Evolutionary conservation across 2,113 vertebrate species (phyloP).

Genomic region (Hyla sarda): DNA sequence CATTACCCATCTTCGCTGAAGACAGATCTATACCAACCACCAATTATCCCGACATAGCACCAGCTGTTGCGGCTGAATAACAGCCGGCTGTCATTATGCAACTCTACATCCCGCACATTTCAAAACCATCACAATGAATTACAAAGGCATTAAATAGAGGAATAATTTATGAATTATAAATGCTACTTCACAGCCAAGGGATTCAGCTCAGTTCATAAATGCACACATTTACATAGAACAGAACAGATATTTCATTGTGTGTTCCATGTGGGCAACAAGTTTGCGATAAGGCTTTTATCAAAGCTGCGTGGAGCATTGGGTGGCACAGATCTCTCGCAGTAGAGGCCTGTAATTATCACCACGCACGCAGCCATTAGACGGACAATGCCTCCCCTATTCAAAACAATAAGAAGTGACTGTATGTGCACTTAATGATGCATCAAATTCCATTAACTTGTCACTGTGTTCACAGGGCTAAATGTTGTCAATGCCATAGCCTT

Average conservation of each 20-base stretch:
- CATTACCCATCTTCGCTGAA: conserved; percentile 39
- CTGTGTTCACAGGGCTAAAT: conserved; percentile 4
- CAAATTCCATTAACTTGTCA: conserved; percentile 40
- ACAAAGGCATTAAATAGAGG: conserved; percentile 54
- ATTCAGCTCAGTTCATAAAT: conserved; percentile 48
- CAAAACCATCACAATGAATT: conserved; percentile 50
- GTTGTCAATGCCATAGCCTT: conserved; percentile 11
- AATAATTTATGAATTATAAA: conserved; percentile 58
- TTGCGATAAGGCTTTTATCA: conserved; percentile 38
- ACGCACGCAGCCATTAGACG: conserved; percentile 7
- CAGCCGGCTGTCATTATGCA: conserved; percentile 56
- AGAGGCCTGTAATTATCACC: conserved; percentile 32
- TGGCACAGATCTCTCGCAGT: background rate
- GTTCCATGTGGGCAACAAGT: conserved; percentile 36
- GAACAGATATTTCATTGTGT: conserved; percentile 39
- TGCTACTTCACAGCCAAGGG: conserved; percentile 50
- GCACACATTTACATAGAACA: conserved; percentile 51
- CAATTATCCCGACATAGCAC: conserved; percentile 46
- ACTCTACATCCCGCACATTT: conserved; percentile 47
- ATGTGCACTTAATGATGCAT: conserved; percentile 33
- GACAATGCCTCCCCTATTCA: background rate
- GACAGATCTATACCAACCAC: conserved; percentile 44
- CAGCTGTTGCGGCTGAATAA: conserved; percentile 49
- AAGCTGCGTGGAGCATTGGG: background rate
- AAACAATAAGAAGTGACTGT: conserved; percentile 23